phyloP scores from a whole-genome alignment of 2,888 invertebrate species.

The Prosopocoilus inquinatus region DNA sequence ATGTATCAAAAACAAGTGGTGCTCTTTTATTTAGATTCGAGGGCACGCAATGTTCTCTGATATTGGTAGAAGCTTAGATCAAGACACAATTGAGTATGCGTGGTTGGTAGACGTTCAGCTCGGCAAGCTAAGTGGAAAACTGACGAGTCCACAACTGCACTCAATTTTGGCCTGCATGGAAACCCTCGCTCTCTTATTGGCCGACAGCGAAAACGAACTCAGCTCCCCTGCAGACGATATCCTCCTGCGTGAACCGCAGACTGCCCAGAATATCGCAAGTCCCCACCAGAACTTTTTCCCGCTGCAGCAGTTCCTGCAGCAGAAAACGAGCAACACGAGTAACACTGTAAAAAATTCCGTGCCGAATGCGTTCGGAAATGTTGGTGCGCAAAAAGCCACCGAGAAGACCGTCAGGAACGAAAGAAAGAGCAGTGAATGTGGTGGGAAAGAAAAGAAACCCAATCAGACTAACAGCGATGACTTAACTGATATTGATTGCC shows the following conservation, averaged over 20 bases:
- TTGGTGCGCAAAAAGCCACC: conserved; percentile 3
- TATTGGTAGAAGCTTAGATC: conserved; percentile 82
- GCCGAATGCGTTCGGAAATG: conserved; percentile 12
- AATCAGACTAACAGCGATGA: conserved; percentile 26
- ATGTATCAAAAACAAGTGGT: no score
- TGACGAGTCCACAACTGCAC: conserved; percentile 86
- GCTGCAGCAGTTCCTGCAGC: conserved; percentile 33
- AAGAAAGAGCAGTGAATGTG: conserved; percentile 25
- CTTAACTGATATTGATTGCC: conserved; percentile 36
- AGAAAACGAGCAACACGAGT: conserved; percentile 26
- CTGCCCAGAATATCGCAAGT: conserved; percentile 26
- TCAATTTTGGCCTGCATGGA: conserved; percentile 86
- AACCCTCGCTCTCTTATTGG: conserved; percentile 79
- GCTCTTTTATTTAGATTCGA: conserved; percentile 59
- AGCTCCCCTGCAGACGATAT: conserved; percentile 62
- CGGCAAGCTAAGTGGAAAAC: conserved; percentile 88
- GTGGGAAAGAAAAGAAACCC: conserved; percentile 18
- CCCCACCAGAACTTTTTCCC: conserved; percentile 28
- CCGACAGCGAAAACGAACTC: conserved; percentile 87
- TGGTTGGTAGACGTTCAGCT: conserved; percentile 95
- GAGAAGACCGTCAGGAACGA: conserved; percentile 16
- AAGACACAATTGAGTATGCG: conserved; percentile 95
- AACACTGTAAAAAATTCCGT: conserved; percentile 12
- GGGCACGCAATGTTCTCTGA: conserved; percentile 98
- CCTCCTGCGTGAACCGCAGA: conserved; percentile 25